Conservation (phyloP, 2,113 vertebrate genomes). For the Lonchura striata region DNA sequence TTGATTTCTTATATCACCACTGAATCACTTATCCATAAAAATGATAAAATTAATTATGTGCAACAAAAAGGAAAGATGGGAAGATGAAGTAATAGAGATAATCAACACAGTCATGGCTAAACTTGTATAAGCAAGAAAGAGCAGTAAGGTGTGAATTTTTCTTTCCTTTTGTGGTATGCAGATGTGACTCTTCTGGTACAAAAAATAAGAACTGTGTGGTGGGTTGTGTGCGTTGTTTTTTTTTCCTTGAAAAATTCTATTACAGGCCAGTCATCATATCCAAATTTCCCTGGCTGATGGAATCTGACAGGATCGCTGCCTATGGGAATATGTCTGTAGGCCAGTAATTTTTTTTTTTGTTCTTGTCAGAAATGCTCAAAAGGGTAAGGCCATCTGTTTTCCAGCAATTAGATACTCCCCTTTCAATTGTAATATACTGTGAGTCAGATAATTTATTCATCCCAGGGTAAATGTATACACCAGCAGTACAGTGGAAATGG, state of each 20-base stretch:
- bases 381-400: conserved; percentile 60
- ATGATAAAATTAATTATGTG: background rate
- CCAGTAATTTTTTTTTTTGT: conserved; percentile 11
- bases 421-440: conserved; percentile 45
- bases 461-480: conserved; percentile 10
- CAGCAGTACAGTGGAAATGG: background rate
- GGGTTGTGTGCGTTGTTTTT: background rate
- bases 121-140: background rate
- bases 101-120: background rate
- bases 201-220: background rate
- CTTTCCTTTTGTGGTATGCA: background rate
- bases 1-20: background rate
- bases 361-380: conserved; percentile 57
- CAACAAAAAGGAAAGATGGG: background rate
- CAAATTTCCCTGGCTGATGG: conserved; percentile 30
- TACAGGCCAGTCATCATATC: conserved; percentile 24
- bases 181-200: background rate
- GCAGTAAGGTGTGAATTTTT: background rate
- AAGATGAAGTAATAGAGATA: background rate
- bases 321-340: conserved; percentile 29
- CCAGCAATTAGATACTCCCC: conserved; percentile 55
- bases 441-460: conserved; percentile 55
- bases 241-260: conserved; percentile 14
- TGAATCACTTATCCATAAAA: background rate
- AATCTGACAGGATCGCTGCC: conserved; percentile 4